Evolutionary conservation across 2,113 vertebrate genomes (phyloP).

Genomic region (Gallinago paraguaiae): DNA sequence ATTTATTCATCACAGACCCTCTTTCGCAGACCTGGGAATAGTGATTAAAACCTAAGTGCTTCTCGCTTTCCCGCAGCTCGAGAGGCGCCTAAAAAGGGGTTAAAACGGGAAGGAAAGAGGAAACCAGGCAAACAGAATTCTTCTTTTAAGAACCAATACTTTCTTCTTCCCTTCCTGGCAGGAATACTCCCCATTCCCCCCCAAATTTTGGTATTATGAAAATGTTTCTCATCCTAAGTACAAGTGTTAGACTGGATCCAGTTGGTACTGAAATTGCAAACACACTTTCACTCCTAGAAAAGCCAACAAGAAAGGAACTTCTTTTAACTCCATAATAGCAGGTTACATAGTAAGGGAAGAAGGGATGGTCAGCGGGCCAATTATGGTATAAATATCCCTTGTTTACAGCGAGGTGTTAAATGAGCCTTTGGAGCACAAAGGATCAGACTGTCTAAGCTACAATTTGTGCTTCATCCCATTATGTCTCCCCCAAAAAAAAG

Average conservation of each 20-base stretch:
- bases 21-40: conserved; percentile 72
- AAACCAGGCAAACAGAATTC: conserved; percentile 63
- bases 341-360: conserved; percentile 71
- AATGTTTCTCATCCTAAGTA: conserved; percentile 71
- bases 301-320: conserved; percentile 71
- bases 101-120: conserved; percentile 61
- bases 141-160: conserved; percentile 58
- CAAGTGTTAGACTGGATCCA: conserved; percentile 74
- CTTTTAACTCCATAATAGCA: conserved; percentile 81
- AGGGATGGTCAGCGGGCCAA: conserved; percentile 77
- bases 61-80: background rate
- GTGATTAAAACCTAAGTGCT: conserved; percentile 72
- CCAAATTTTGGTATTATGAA: conserved; percentile 72
- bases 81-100: conserved; percentile 58
- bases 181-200: conserved; percentile 55
- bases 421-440: conserved; percentile 73
- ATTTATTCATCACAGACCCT: conserved; percentile 79
- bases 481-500: conserved; percentile 69
- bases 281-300: conserved; percentile 71
- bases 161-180: conserved; percentile 74
- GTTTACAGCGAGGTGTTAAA: conserved; percentile 79
- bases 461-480: conserved; percentile 79
- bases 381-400: conserved; percentile 80
- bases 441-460: conserved; percentile 75
- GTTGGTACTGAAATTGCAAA: conserved; percentile 74